Evolutionary conservation across 2,888 invertebrate species (phyloP).

Genomic region (Oscheius sp.): DNA sequence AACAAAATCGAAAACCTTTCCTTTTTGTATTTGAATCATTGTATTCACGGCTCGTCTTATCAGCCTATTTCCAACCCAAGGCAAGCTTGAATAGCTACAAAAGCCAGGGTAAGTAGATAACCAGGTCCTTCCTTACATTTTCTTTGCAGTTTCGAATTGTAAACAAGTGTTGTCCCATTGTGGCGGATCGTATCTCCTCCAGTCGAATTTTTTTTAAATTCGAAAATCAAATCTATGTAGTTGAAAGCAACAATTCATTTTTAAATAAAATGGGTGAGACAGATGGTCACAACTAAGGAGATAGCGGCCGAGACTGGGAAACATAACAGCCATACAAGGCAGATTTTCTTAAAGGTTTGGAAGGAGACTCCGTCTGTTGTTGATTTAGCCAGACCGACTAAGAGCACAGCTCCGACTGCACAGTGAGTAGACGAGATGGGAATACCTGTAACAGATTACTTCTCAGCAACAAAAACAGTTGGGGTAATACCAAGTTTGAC

Average conservation of each 20-base stretch:
- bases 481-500: conserved; percentile 56
- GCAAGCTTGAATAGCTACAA: too few relatives aligned
- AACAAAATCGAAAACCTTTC: too few relatives aligned
- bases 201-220: too few relatives aligned
- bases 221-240: neutral
- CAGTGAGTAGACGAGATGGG: conserved; percentile 67
- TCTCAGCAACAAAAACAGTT: neutral
- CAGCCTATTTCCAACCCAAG: too few relatives aligned
- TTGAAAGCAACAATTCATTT: neutral
- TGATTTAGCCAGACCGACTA: conserved; percentile 62
- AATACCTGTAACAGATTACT: conserved; percentile 40
- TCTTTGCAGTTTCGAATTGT: too few relatives aligned
- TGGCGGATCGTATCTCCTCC: too few relatives aligned
- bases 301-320: conserved; percentile 60
- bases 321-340: conserved; percentile 58
- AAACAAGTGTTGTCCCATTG: too few relatives aligned
- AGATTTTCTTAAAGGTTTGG: conserved; percentile 50
- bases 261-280: conserved; percentile 52
- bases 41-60: too few relatives aligned
- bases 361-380: conserved; percentile 59
- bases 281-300: conserved; percentile 46
- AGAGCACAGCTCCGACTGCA: conserved; percentile 64
- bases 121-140: too few relatives aligned
- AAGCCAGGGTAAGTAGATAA: too few relatives aligned
- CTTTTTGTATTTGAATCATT: too few relatives aligned